Base-by-base conservation (phyloP, 2,888 invertebrate species). In the Nemotelus nigrinus region DNA sequence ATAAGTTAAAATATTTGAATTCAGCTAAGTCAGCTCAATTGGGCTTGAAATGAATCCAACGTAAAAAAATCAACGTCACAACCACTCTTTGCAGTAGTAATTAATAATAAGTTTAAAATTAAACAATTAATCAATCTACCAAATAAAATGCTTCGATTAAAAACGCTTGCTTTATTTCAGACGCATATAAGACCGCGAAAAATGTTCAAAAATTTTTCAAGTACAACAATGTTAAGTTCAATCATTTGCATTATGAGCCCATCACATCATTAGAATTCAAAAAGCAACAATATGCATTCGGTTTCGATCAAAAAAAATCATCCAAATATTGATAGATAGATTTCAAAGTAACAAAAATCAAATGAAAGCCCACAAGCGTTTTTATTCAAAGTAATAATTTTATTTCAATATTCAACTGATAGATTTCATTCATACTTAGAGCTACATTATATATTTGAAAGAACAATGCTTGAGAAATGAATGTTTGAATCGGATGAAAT, bases 361-460 rank as follows among this genome's bases (percentile, higher is more conserved):
- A 78, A 80, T 79, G 68, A 80, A 80, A 84, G 84, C 82, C 85
- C 84, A 85, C 87, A 87, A 87, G 87, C 87, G 87, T 87, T 87
- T 87, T 87, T 86, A 87, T 84, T 86, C 87, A 87, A 87, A 87
- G 86, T 86, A 85, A 84, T 83, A 84, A 25, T 25, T 82, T 82
- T 80, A 81, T 81, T 83, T 81, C 82, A 81, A 25, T 8, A 63
- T 41, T 63, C 5, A 63, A 63, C 63, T 63, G 43, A 63, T 63
- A 81, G 81, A 47, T 77, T 80, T 78, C 80, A 79, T 80, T 82
- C 72, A 68, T 78, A 71, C 65, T 58, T 5, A n/a, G 39, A 75
- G 76, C 71, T 48, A 60, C 65, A 76, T 76, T 71, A 2, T 45
- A 76, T 3, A 71, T 80, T 71, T 77, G 80, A 81, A 82, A 78